Evolutionary conservation across 2,113 vertebrate species (phyloP).

Genomic region (Neofelis nebulosa): DNA sequence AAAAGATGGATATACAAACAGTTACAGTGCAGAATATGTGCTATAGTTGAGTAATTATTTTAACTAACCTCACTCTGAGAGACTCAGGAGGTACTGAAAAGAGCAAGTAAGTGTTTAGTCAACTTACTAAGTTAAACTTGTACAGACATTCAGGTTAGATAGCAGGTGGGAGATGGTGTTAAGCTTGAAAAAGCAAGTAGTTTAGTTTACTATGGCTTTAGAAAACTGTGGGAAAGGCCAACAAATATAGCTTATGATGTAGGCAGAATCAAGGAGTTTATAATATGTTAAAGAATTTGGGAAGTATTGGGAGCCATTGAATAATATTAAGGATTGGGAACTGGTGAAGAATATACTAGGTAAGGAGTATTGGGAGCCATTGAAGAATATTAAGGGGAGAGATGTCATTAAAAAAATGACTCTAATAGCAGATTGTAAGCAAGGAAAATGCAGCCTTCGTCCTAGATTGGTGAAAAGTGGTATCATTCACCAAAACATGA

Average conservation of each 20-base stretch:
- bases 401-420: background rate
- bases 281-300: background rate
- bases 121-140: background rate
- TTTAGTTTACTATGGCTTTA: background rate
- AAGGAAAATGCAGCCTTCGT: background rate
- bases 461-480: background rate
- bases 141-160: background rate
- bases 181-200: slow-evolving; percentile 13
- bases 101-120: background rate
- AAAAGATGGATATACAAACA: background rate
- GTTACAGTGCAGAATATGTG: background rate
- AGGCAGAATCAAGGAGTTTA: background rate
- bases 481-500: slow-evolving; percentile 14
- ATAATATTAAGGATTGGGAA: background rate
- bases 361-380: background rate
- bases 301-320: background rate
- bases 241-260: background rate
- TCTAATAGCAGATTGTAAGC: background rate
- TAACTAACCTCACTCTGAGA: background rate
- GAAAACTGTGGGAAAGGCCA: background rate
- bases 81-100: background rate
- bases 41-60: background rate
- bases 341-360: background rate
- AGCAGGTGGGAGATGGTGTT: background rate
- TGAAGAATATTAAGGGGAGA: background rate